Evolutionary conservation across 1,140 invertebrate genomes (phyloP).

Genomic region (Drosophila arizonae): DNA sequence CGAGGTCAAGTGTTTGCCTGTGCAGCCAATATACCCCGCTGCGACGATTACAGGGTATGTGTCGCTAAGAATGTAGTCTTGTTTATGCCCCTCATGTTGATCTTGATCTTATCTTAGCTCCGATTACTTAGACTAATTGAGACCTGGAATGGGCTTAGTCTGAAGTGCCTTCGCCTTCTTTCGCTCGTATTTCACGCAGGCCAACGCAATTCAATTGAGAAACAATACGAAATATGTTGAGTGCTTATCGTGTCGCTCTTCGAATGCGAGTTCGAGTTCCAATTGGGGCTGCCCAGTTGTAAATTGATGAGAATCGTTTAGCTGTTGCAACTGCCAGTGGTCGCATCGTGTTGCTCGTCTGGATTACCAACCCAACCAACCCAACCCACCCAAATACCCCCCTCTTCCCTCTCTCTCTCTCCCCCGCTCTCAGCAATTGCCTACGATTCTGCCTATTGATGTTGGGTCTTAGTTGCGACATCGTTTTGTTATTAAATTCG

Average conservation of each 20-base stretch:
- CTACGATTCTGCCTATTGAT: background rate
- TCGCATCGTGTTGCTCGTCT: slow-evolving; percentile 8
- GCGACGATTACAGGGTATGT: no score
- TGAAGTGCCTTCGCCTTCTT: background rate
- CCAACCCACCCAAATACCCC: no score
- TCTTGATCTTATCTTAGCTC: background rate
- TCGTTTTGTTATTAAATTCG: slow-evolving; percentile 42
- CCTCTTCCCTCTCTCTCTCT: background rate
- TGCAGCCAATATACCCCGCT: background rate
- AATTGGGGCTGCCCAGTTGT: slow-evolving; percentile 27
- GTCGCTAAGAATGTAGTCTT: background rate
- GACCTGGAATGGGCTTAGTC: background rate
- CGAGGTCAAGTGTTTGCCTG: no score
- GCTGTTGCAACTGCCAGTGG: slow-evolving; percentile 32
- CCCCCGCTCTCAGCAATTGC: background rate
- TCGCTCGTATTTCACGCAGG: slow-evolving; percentile 8
- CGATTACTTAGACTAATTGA: background rate
- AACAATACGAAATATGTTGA: slow-evolving; percentile 17
- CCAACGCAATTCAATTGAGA: background rate
- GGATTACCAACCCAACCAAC: slow-evolving; percentile 10
- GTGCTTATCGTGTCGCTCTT: slow-evolving; percentile 17
- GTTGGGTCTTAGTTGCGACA: slow-evolving; percentile 31
- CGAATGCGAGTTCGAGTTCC: slow-evolving; percentile 2
- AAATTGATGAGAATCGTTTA: slow-evolving; percentile 39
- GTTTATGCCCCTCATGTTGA: background rate